Evolutionary conservation across 1,140 invertebrate genomes (phyloP), one percentile per base, ranked within the genome.

Genomic region (Diorhabda elongata): DNA sequence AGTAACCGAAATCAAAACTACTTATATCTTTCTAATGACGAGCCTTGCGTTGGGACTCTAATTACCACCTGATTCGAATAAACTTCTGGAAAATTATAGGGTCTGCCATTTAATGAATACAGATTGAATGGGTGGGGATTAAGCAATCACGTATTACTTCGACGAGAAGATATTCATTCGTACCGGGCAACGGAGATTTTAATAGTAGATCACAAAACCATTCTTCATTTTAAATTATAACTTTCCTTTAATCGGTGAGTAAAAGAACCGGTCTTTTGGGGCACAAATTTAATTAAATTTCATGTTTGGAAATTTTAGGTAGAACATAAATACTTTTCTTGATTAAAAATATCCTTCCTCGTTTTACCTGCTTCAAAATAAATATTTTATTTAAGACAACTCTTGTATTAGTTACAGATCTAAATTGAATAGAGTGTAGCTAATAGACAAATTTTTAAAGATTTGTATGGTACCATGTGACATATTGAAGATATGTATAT

Each of bases 51-150:
- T 42, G 63, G 45, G 47, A 52, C 47, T 60, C 66, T 74, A 72
- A 72, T 74, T 62, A 72, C 68, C 66, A 70, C 59, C 71, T 73
- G 71, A 70, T 66, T 70, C 61, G 69, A 66, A 67, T 66, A 71
- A 71, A 73, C 73, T 73, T 71, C 73, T 75, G 71, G 63, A 71
- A 75, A 73, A 75, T 75, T 75, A 75, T 69, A 71, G 69, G 60
- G 67, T 61, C 41, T n/a, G 45, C 26, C 11, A 58, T 71, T 68
- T 68, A 68, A 71, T 71, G 66, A 71, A 71, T 71, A 68, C 61
- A 61, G 63, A 64, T 64, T 64, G 63, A 64, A 64, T 56, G 63
- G 63, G 43, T 52, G 45, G 47, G 63, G 45, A 64, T 64, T 64
- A 26, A 52, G 45, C n/a, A 64, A 64, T 64, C 63, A 64, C 63